Base-by-base conservation (phyloP, 2,797 vertebrate species). In the Rhinophrynus dorsalis region DNA sequence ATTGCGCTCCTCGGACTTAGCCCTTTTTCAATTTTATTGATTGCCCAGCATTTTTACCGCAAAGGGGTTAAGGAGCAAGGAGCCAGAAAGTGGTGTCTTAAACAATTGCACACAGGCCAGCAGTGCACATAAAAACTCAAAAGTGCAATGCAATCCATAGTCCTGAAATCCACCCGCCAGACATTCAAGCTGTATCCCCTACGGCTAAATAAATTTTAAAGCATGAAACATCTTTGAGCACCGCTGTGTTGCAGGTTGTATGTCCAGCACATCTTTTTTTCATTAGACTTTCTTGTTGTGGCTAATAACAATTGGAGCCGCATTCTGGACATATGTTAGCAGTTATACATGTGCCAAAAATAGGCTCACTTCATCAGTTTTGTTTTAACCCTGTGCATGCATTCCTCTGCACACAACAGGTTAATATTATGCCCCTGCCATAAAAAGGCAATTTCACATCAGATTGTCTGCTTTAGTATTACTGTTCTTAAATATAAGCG, bases 221-320 rank as follows among this genome's bases (percentile, higher is more conserved):
- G 30, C 27, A 48, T 35, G 40, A 51, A 66, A 73, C 50, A 48
- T 66, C 42, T 50, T 35, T 27, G 56, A 73, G 67, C 44, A 62
- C 62, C 60, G 70, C 62, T 54, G 62, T 73, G 70, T 60, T 67
- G 70, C 61, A 73, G 62, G 62, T 54, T 60, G 23, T 44, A 35
- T 66, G 62, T 73, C 70, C 62, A 60, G 56, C 62, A 67, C 70
- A 73, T 60, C 37, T 66, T 73, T 54, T 60, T 40, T 60, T 67
- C 47, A 73, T 73, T 73, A 60, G 18, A 42, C 40, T 54, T 32
- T 40, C 47, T 66, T 40, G 55, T 64, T 66, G 70, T 59, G 61
- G 69, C 62, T 73, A 73, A 73, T 73, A 73, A 58, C 69, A 73
- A 65, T 73, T 59, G 69, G 61, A 37, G 35, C 42, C 47, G 12